Percentiles rank a stretch among this genome's conserved stretches.
Conservation (phyloP, 2,888 invertebrate species). For the Brachynemurus nebulosus region DNA sequence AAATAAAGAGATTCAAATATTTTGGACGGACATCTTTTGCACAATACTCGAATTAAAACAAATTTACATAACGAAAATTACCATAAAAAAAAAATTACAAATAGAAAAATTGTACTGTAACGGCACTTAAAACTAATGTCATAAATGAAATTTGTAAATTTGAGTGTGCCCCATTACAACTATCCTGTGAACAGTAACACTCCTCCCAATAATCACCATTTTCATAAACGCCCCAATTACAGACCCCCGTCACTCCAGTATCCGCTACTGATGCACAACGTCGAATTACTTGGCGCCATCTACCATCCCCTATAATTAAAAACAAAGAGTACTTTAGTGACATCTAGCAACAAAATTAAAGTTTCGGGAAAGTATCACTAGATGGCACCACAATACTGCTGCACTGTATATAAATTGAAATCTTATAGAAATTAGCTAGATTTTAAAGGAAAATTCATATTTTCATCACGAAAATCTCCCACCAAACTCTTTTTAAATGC, state of each 20-base stretch:
- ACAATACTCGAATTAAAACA: background rate
- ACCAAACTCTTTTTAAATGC: no score
- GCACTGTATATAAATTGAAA: no score
- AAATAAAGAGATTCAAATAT: no score
- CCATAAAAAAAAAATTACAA: background rate
- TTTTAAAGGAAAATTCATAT: no score
- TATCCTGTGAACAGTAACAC: slow-evolving; percentile 86
- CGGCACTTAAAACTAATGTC: background rate
- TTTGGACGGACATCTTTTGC: no score
- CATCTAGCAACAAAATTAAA: no score
- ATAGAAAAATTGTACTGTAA: background rate
- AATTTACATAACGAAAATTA: background rate
- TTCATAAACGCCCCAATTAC: slow-evolving; percentile 90
- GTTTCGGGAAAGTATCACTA: no score
- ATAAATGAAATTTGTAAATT: background rate
- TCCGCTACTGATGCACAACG: slow-evolving; percentile 83
- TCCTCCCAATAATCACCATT: slow-evolving; percentile 96
- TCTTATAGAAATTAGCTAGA: no score
- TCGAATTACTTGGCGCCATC: slow-evolving; percentile 84
- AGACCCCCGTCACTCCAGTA: slow-evolving; percentile 86
- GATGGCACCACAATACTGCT: no score
- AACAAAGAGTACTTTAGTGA: no score
- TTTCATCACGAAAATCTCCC: no score
- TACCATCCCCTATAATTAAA: slow-evolving; percentile 93
- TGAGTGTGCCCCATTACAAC: slow-evolving; percentile 50